Base-by-base conservation (phyloP, 2,888 invertebrate species). In the Chydorus sphaericus region DNA sequence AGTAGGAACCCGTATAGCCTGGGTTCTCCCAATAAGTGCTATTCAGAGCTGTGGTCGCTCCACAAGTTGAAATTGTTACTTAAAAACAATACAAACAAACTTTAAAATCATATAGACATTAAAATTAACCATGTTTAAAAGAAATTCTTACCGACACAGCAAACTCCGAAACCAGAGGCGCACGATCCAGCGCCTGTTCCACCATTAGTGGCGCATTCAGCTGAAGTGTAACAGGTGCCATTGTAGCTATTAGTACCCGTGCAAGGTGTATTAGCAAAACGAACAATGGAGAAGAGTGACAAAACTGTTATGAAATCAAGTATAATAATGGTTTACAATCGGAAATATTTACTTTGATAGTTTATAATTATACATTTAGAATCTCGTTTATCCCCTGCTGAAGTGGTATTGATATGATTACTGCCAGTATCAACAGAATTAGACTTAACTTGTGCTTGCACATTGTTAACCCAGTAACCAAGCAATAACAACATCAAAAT, bases 111-210 rank as follows among this genome's bases (percentile, higher is more conserved):
- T 29, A n/a, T n/a, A n/a, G n/a, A n/a, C n/a, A n/a, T n/a, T n/a
- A n/a, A n/a, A n/a, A n/a, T n/a, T n/a, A n/a, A n/a, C n/a, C n/a
- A n/a, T n/a, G n/a, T n/a, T n/a, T n/a, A n/a, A n/a, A n/a, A n/a
- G n/a, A n/a, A n/a, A n/a, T n/a, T n/a, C n/a, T n/a, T 70, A 85
- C 85, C 82, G 33, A 83, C 75, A 66, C 85, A 85, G 66, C 85
- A 85, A 5, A 81, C 75, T 3, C 85, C 85, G 63, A 79, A 85
- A 11, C 83, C 83, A 58, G 78, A 82, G 1, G 88, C 89, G 66
- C 89, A 90, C 57, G 81, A 76, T 2, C 88, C 88, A 60, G 81
- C 83, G 3, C 82, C 77, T 0, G 81, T 77, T 2, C 89, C 89
- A 1, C 83, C 83, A 37, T 81, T 73, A 30, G 77, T 71, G 0